A percentile compares a stretch with the other conserved stretches of the same genome.
phyloP scores from a whole-genome alignment of 92 coral and sea anemone genomes.

The Heliopora coerulea region DNA sequence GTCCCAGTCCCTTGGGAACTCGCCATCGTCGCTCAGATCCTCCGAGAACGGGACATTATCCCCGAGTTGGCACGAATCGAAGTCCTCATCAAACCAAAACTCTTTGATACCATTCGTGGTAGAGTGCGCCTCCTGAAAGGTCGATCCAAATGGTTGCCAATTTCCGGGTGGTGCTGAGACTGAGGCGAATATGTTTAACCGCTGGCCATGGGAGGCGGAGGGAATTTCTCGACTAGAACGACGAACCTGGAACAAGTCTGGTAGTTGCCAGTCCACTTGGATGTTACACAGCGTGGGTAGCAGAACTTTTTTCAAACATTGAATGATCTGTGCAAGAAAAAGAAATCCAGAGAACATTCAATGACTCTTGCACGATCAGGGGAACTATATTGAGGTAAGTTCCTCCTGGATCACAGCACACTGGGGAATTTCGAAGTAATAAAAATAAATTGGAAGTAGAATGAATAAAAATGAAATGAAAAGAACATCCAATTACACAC shows the following conservation, averaged over 20 bases:
- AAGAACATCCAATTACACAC: too few species aligned
- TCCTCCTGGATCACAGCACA: too few species aligned
- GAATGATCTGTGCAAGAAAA: conserved; percentile 59
- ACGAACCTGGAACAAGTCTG: conserved; percentile 77
- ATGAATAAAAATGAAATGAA: too few species aligned
- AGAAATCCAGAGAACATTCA: too few species aligned
- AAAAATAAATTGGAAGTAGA: too few species aligned
- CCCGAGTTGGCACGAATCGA: conserved; percentile 64
- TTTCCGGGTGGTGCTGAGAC: conserved; percentile 65
- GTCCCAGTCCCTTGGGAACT: conserved; percentile 9
- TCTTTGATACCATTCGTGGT: conserved; percentile 81
- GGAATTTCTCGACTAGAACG: conserved; percentile 73
- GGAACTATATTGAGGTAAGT: too few species aligned
- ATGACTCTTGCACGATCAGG: too few species aligned
- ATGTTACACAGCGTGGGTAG: conserved; percentile 88
- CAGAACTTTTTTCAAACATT: conserved; percentile 67
- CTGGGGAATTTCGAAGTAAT: too few species aligned
- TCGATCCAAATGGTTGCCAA: conserved; percentile 33
- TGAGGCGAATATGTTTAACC: conserved; percentile 76
- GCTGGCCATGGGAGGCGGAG: conserved; percentile 60
- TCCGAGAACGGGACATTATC: conserved; percentile 48
- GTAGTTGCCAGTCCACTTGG: conserved; percentile 95
- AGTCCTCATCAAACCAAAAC: conserved; percentile 97
- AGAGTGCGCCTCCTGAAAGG: conserved; percentile 65
- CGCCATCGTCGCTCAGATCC: conserved; percentile 47